Percentiles rank a stretch among this genome's conserved stretches.
These are phyloP conservation scores for Drosophila cognata DNA, from an alignment of 2,888 invertebrate species.

Conservation along the genomic window DNA sequence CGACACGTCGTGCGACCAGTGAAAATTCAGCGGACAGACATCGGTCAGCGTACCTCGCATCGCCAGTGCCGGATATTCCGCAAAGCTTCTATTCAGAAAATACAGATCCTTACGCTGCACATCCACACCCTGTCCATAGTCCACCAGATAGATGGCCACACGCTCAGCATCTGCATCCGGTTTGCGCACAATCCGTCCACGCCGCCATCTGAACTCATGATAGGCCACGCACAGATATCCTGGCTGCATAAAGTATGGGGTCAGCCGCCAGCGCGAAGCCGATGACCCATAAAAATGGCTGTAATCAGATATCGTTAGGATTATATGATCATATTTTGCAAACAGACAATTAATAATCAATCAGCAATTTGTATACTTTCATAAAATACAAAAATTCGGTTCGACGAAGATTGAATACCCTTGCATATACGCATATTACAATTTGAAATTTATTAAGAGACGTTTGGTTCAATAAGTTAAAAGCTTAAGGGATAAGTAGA, in stretches of 20 bases:
- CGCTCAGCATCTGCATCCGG: neutral
- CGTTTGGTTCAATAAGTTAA: too few relatives aligned
- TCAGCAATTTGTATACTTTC: too few relatives aligned
- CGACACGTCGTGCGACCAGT: constrained; percentile 34
- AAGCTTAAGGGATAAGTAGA: too few relatives aligned
- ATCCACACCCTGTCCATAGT: constrained; percentile 26
- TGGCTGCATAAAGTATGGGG: constrained; percentile 14
- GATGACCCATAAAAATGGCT: constrained; percentile 9
- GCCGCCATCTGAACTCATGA: constrained; percentile 21
- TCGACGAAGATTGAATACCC: too few relatives aligned
- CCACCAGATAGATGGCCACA: constrained; percentile 29
- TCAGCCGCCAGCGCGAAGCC: neutral
- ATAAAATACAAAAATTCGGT: too few relatives aligned
- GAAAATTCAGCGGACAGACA: constrained; percentile 34
- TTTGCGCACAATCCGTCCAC: constrained; percentile 22
- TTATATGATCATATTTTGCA: neutral
- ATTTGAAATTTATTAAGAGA: too few relatives aligned
- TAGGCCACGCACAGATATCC: constrained; percentile 33
- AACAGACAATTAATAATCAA: too few relatives aligned
- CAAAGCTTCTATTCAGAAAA: constrained; percentile 15
- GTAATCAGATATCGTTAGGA: neutral
- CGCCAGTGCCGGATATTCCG: constrained; percentile 12
- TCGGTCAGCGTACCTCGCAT: constrained; percentile 44
- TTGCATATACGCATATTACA: too few relatives aligned
- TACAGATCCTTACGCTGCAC: neutral